These are phyloP conservation scores for Gila robusta DNA, from an alignment of 2,797 vertebrate genomes.

Conservation along the genomic window DNA sequence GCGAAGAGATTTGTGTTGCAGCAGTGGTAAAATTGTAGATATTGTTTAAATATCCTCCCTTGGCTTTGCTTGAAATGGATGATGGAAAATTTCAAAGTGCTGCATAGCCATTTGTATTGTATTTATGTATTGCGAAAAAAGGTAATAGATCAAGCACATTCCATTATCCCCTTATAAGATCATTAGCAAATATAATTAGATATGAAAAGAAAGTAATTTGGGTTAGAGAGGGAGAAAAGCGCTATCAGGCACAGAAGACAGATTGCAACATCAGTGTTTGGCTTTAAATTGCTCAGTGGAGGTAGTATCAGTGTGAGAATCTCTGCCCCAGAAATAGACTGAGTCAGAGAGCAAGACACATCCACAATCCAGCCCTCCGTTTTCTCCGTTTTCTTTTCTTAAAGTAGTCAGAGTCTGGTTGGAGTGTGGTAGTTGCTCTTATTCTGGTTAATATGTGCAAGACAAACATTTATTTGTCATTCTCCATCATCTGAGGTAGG, in stretches of 20 bases:
- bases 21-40: constrained; percentile 8
- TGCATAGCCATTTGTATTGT: constrained; percentile 83
- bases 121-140: constrained; percentile 85
- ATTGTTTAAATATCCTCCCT: constrained; percentile 41
- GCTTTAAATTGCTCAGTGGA: constrained; percentile 85
- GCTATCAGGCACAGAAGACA: constrained; percentile 87
- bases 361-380: constrained; percentile 30
- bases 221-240: constrained; percentile 84
- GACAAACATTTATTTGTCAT: constrained; percentile 26
- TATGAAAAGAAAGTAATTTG: constrained; percentile 87
- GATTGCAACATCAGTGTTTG: constrained; percentile 86
- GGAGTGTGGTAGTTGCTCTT: neutral
- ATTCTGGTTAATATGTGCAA: constrained; percentile 4
- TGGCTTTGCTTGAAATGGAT: constrained; percentile 51
- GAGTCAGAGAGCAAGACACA: constrained; percentile 69
- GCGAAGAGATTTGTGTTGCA: constrained; percentile 10
- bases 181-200: constrained; percentile 89
- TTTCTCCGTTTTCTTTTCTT: constrained; percentile 45
- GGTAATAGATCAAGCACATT: constrained; percentile 88
- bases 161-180: constrained; percentile 89
- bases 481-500: constrained; percentile 6
- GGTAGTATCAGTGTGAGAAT: constrained; percentile 83
- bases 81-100: constrained; percentile 63
- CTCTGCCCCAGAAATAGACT: constrained; percentile 82
- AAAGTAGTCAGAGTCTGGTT: neutral